Evolutionary conservation across 2,797 vertebrate genomes (phyloP), one percentile per base, ranked within the genome.

Genomic region (Thamnophis elegans): DNA sequence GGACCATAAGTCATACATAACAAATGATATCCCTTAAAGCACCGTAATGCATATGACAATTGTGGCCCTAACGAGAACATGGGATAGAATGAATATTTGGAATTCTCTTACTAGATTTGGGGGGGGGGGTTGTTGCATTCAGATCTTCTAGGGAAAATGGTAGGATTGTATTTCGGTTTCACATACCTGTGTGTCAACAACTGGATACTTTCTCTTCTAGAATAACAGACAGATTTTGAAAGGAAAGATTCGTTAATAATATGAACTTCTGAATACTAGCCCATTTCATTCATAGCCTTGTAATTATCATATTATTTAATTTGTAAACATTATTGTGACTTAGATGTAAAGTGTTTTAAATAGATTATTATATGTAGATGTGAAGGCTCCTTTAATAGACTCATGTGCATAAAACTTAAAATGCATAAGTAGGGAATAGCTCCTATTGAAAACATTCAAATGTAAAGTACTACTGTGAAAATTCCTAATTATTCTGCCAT

Each of bases 221-320:
- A 95, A 96, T 96, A 97, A 97, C 94, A 96, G 97, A 93, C 96
- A 98, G 97, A 97, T 98, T 98, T 97, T 97, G 96, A 93, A 55
- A 92, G 60, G 59, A 58, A 89, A 96, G 95, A 93, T 91, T 26
- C 94, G 96, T 93, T 89, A 93, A 93, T 90, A 95, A 94, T 85
- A 11, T 11, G 3, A 94, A 78, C 36, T 78, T 92, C 94, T 89
- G 51, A 12, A 16, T 91, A 59, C 78, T 78, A 13, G 92, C 90
- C 36, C 85, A 88, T 89, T 95, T 87, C 88, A 8, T 3, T 85
- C 90, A 26, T 92, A 88, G 36, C 5, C 91, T 93, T 94, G 28
- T 78, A 14, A 73, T 25, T 54, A n/a, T 36, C 53, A 20, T 13
- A 26, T 88, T 32, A 28, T 87, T 93, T 92, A 89, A 91, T 42